Evolutionary conservation across 2,888 invertebrate species (phyloP).

Genomic region (Mactromeris polynyma): DNA sequence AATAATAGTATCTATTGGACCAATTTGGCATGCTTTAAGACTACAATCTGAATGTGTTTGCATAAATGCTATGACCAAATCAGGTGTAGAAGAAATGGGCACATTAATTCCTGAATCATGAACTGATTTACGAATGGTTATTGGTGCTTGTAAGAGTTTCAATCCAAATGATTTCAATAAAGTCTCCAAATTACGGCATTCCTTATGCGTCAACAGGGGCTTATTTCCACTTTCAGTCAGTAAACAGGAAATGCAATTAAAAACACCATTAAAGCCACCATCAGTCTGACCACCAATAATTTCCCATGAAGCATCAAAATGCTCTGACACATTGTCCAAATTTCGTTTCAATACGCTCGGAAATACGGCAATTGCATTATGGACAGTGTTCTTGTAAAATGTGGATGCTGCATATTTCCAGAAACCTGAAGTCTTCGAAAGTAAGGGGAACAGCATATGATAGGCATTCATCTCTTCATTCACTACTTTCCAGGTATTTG

Average conservation of each 20-base stretch:
- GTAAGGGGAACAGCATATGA: background rate
- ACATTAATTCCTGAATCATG: conserved; percentile 15
- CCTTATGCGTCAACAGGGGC: background rate
- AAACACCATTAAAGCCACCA: background rate
- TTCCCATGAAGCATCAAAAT: background rate
- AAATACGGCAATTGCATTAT: background rate
- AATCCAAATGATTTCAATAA: conserved; percentile 54
- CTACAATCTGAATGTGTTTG: conserved; percentile 19
- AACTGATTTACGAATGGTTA: conserved; percentile 38
- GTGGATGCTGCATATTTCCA: background rate
- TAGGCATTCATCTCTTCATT: background rate
- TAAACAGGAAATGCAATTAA: background rate
- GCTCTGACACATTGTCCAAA: too few species aligned
- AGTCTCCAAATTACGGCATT: background rate
- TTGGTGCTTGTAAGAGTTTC: conserved; percentile 54
- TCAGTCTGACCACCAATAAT: background rate
- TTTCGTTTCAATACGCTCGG: conserved; percentile 6
- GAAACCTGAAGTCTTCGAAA: conserved; percentile 23
- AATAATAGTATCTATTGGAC: conserved; percentile 20
- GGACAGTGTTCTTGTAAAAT: background rate
- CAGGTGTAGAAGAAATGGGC: conserved; percentile 32
- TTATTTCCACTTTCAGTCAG: background rate
- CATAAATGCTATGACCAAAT: conserved; percentile 51
- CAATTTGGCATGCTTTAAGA: conserved; percentile 13
- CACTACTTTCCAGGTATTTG: background rate